Evolutionary conservation across 2,797 vertebrate species (phyloP).

Genomic region (Naso thynnoides): DNA sequence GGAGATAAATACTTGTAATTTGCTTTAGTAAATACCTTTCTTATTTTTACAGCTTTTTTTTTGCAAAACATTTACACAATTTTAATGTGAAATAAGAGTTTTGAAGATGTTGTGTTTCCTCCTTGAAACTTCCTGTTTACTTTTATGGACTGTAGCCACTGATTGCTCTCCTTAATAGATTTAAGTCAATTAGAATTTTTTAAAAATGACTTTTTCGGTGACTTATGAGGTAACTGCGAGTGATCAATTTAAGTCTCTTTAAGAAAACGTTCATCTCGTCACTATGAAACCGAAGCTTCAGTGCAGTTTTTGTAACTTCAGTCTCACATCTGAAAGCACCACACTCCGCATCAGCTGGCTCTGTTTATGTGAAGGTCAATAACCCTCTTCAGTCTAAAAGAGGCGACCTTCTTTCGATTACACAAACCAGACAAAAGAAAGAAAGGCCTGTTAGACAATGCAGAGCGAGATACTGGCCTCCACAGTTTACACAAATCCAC

Average conservation of each 20-base stretch:
- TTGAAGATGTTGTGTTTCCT: not conserved
- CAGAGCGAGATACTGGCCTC: constrained; percentile 66
- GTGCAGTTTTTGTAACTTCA: constrained; percentile 26
- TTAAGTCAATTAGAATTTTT: too few relatives aligned
- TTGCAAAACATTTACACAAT: not conserved
- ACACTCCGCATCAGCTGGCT: constrained; percentile 32
- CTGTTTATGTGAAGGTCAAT: constrained; percentile 68
- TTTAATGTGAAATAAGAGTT: not conserved
- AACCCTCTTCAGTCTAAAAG: constrained; percentile 66
- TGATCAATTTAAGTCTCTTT: constrained; percentile 23
- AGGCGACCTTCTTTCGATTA: constrained; percentile 57
- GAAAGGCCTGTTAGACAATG: constrained; percentile 50
- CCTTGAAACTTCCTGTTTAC: not conserved
- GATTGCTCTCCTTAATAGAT: not conserved
- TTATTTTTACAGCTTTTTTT: not conserved
- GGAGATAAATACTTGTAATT: not conserved
- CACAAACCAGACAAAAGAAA: constrained; percentile 63
- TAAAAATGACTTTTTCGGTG: too few relatives aligned
- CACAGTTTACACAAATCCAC: constrained; percentile 86
- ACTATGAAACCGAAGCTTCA: constrained; percentile 19
- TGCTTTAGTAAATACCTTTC: not conserved
- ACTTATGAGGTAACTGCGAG: constrained; percentile 3
- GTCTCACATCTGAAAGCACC: constrained; percentile 39
- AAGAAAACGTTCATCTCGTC: constrained; percentile 11
- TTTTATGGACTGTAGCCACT: not conserved